Conservation (phyloP, 1,140 invertebrate species). For the Uloborus diversus region DNA sequence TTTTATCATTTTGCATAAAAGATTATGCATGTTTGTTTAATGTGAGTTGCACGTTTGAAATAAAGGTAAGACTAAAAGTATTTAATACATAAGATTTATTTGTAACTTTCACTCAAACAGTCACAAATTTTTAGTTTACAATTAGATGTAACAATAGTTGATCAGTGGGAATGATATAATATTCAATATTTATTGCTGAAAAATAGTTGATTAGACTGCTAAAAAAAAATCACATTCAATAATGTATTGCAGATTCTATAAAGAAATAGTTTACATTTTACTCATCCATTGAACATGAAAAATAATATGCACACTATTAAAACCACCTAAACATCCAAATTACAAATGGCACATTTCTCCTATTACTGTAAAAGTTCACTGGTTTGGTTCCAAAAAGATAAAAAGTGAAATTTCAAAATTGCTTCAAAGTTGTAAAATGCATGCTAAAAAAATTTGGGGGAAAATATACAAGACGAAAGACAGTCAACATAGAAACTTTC, state of each 20-base stretch:
- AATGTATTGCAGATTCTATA: constrained; percentile 12
- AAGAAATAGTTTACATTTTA: background rate
- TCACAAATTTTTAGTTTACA: constrained; percentile 18
- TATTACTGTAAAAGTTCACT: background rate
- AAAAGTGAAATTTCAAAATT: constrained; percentile 36
- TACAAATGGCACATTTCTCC: constrained; percentile 23
- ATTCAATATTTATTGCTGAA: constrained; percentile 50
- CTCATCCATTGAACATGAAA: constrained; percentile 6
- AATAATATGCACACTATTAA: constrained; percentile 9
- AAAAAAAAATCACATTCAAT: constrained; percentile 34
- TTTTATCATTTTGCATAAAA: too few relatives aligned
- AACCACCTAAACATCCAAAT: constrained; percentile 21
- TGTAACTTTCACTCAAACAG: constrained; percentile 48
- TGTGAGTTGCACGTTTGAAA: too few relatives aligned
- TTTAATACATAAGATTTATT: constrained; percentile 53
- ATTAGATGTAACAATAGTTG: constrained; percentile 40
- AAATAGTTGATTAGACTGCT: constrained; percentile 37
- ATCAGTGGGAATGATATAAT: constrained; percentile 54
- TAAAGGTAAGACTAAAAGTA: background rate
- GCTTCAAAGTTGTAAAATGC: constrained; percentile 39
- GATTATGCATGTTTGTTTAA: too few relatives aligned
- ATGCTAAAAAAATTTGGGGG: constrained; percentile 33
- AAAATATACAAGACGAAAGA: constrained; percentile 13
- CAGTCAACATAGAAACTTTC: constrained; percentile 35
- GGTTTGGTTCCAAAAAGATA: constrained; percentile 6